These are phyloP conservation scores for Oryzaephilus surinamensis DNA, from an alignment of 1,140 invertebrate species.

Conservation along the genomic window DNA sequence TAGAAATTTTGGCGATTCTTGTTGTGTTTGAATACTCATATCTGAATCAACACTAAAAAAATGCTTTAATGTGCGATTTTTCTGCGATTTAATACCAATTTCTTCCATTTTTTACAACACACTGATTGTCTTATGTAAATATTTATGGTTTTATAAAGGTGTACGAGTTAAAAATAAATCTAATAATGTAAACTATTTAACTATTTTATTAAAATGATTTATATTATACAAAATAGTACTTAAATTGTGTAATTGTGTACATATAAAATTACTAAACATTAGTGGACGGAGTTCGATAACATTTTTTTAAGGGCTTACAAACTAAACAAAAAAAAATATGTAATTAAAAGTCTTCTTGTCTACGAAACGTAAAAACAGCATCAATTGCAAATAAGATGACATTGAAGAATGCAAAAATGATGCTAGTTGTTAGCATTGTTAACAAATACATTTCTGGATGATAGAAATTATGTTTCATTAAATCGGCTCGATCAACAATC, in stretches of 20 bases:
- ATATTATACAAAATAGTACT: too few relatives aligned
- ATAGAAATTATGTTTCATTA: constrained; percentile 33
- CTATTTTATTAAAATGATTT: too few relatives aligned
- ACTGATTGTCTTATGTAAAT: constrained; percentile 1
- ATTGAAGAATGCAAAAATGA: constrained; percentile 45
- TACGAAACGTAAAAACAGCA: constrained; percentile 41
- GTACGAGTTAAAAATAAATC: too few relatives aligned
- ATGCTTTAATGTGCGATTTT: constrained; percentile 8
- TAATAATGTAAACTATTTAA: too few relatives aligned
- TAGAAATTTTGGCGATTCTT: too few relatives aligned
- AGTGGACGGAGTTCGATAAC: constrained; percentile 13
- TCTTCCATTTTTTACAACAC: too few relatives aligned
- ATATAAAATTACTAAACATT: too few relatives aligned
- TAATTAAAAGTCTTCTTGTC: constrained; percentile 24
- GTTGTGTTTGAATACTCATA: constrained; percentile 7
- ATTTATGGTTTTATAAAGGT: too few relatives aligned
- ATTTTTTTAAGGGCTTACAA: too few relatives aligned
- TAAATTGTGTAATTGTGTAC: too few relatives aligned
- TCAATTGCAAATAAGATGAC: constrained; percentile 42
- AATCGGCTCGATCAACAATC: constrained; percentile 17
- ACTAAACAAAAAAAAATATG: constrained; percentile 1
- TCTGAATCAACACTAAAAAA: constrained; percentile 20
- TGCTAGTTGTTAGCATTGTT: constrained; percentile 44
- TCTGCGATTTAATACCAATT: constrained; percentile 2
- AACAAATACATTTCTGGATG: constrained; percentile 44